Percentiles rank a stretch among this genome's conserved stretches.
Evolutionary conservation across 2,113 vertebrate species (phyloP).

Genomic region (Sylvilagus bachmani): DNA sequence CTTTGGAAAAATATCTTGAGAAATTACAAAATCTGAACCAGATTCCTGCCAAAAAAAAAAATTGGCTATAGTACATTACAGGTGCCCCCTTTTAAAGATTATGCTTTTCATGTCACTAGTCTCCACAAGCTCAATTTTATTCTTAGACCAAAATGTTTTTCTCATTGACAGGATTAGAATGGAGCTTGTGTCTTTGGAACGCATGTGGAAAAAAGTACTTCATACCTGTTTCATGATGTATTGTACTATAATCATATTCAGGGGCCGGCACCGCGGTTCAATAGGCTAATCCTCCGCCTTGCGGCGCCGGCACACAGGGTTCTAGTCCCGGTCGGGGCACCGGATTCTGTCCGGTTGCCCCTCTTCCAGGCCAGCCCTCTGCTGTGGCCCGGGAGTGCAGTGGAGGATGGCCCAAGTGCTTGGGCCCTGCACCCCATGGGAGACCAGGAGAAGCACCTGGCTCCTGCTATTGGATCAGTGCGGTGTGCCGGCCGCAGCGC

Average conservation of each 20-base stretch:
- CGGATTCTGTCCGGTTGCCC: too few species aligned
- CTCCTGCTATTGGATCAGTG: too few species aligned
- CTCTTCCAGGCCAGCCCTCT: too few species aligned
- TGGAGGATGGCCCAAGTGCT: too few species aligned
- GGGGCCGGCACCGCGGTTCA: too few species aligned
- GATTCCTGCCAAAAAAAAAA: neutral
- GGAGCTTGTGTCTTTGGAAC: neutral
- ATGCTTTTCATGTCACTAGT: neutral
- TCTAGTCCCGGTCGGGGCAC: too few species aligned
- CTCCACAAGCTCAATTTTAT: neutral
- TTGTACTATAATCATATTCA: neutral
- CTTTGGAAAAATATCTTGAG: neutral
- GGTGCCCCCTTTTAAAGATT: neutral
- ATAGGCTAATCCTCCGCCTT: too few species aligned
- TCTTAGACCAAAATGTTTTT: neutral
- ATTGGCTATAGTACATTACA: neutral
- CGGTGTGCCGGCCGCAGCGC: too few species aligned
- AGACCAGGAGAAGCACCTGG: too few species aligned
- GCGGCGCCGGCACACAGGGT: too few species aligned
- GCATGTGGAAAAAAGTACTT: neutral
- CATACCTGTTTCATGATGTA: neutral
- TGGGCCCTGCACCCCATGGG: too few species aligned
- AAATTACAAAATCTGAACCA: constrained; percentile 37
- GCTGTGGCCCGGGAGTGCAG: too few species aligned
- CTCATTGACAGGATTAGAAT: neutral